Percentiles rank a stretch among this genome's conserved stretches.
phyloP scores from a whole-genome alignment of 2,797 vertebrate genomes.

The Tokudaia tokunoshimensis region DNA sequence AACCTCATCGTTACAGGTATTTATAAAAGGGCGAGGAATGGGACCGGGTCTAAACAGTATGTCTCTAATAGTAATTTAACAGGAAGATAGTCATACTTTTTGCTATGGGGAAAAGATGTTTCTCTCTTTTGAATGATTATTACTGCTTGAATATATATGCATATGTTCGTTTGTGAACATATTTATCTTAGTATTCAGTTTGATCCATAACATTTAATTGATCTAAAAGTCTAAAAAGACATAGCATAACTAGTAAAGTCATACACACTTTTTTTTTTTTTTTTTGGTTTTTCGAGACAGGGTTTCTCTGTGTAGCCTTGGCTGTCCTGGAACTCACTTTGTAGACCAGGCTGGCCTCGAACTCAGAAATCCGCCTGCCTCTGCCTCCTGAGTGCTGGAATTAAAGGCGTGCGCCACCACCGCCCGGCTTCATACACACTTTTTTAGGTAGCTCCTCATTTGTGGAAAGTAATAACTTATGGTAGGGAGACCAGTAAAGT shows the following conservation, averaged over 20 bases:
- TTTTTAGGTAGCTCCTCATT: not conserved
- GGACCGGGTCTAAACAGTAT: constrained; percentile 15
- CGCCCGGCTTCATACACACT: not conserved
- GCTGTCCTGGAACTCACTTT: no score
- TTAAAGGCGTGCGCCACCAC: no score
- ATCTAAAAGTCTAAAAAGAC: not conserved
- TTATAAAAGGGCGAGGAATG: constrained; percentile 22
- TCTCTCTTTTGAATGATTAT: not conserved
- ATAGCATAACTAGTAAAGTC: not conserved
- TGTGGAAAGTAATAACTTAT: not conserved
- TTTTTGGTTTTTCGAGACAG: no score
- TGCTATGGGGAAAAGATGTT: not conserved
- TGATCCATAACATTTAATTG: constrained; percentile 16
- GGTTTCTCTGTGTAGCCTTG: no score
- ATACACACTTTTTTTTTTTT: not conserved
- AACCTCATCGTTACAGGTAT: constrained; percentile 92
- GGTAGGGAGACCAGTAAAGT: not conserved
- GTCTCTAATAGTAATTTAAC: not conserved
- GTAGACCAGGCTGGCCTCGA: no score
- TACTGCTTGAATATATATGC: not conserved
- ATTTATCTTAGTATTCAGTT: not conserved
- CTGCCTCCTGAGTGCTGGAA: no score
- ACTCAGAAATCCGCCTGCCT: no score
- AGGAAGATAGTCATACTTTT: constrained; percentile 57
- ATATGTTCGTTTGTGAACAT: not conserved